Conservation (phyloP, 2,113 vertebrate genomes). For the Paradisaea rubra region DNA sequence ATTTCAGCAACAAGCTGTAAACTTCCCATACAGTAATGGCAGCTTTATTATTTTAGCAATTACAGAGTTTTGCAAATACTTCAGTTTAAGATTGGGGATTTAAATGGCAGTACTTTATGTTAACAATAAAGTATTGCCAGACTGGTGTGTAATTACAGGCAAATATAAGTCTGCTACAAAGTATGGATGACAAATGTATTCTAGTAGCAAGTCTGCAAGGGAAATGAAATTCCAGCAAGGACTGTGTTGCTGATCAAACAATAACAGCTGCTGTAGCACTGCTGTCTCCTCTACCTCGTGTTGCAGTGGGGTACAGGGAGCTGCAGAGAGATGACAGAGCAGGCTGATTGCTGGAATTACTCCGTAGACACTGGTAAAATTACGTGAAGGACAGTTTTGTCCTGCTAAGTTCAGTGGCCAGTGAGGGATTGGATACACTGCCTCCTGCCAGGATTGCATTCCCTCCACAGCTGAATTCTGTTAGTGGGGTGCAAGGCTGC, state of each 20-base stretch:
- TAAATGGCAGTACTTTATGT: conserved; percentile 35
- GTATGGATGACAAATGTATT: conserved; percentile 44
- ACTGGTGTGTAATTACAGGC: conserved; percentile 41
- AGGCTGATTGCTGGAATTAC: neutral
- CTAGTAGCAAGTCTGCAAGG: conserved; percentile 15
- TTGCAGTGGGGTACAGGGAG: neutral
- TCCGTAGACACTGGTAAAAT: neutral
- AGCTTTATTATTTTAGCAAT: conserved; percentile 45
- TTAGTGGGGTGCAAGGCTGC: neutral
- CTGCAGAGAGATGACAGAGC: neutral
- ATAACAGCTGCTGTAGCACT: neutral
- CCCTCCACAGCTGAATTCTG: neutral
- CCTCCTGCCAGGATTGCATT: neutral
- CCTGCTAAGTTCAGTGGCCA: neutral
- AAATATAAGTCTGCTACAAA: conserved; percentile 38
- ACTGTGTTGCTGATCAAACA: conserved; percentile 33
- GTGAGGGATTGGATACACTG: neutral
- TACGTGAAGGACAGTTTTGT: neutral
- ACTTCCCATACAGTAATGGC: neutral
- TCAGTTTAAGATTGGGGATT: neutral
- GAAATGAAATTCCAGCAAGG: conserved; percentile 42
- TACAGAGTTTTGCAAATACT: conserved; percentile 33
- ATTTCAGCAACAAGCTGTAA: conserved; percentile 6
- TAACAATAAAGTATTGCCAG: conserved; percentile 51
- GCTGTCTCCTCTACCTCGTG: neutral